Evolutionary conservation across 1,140 invertebrate genomes (phyloP).

Genomic region (Cryptotermes secundus): DNA sequence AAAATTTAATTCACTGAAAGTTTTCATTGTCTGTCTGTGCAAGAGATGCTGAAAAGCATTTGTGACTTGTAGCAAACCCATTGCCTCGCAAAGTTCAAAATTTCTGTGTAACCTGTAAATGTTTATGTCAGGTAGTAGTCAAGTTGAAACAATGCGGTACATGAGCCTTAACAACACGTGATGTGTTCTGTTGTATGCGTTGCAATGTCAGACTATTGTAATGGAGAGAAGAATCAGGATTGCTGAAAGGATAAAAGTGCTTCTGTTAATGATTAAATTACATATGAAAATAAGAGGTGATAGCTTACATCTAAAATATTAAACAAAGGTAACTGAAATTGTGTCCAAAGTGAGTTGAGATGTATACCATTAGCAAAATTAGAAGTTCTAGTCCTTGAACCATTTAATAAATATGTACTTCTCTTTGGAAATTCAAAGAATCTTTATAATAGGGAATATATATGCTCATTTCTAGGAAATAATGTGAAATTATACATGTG

Average conservation of each 20-base stretch:
- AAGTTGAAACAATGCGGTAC: neutral
- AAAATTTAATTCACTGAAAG: too few relatives aligned
- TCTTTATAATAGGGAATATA: too few relatives aligned
- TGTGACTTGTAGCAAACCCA: too few relatives aligned
- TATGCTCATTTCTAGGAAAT: too few relatives aligned
- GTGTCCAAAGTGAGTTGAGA: neutral
- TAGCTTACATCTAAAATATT: neutral
- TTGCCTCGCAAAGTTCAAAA: too few relatives aligned
- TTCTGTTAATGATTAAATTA: neutral
- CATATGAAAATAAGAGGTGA: neutral
- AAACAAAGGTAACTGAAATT: neutral
- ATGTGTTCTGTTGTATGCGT: neutral
- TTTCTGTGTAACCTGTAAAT: too few relatives aligned
- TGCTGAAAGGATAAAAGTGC: neutral
- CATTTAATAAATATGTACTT: neutral
- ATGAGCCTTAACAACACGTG: conserved; percentile 6
- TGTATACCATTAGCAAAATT: neutral
- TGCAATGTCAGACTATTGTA: neutral
- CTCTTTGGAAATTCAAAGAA: neutral
- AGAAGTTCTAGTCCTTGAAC: neutral
- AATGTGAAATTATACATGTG: too few relatives aligned
- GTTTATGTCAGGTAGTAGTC: neutral
- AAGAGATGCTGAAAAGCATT: too few relatives aligned
- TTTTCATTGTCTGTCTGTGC: too few relatives aligned
- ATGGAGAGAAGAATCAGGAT: neutral